Base-by-base conservation (phyloP, 2,888 invertebrate genomes). In the Gymnosoma rotundatum region DNA sequence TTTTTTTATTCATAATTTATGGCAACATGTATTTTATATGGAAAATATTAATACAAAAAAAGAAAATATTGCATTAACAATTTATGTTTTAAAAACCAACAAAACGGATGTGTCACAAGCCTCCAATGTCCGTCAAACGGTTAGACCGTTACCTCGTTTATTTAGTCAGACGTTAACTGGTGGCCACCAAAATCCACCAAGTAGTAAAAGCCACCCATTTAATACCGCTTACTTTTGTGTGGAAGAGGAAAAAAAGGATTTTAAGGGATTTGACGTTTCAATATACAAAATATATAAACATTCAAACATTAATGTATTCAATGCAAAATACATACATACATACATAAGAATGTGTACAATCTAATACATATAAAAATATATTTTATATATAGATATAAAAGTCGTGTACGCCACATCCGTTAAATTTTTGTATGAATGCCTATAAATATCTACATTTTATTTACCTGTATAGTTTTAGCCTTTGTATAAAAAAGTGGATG, bases 21-120 rank as follows among this genome's bases (percentile, higher is more conserved):
- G 32, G 54, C 21, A 45, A 32, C 74, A 67, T 45, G 67, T 32
- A 74, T 78, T 67, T 78, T 61, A 60, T 54, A 61, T 61, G 63
- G 38, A 32, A 78, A 76, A 50, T 61, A 52, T 36, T 12, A 25
- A 61, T 25, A 25, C 63, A n/a, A n/a, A n/a, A n/a, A n/a, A n/a
- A n/a, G n/a, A 54, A 70, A 78, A 74, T 83, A 60, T 84, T 76
- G 50, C 63, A 84, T 86, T 74, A 86, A 86, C 83, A 84, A 84
- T 86, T 86, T 86, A 84, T 83, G 79, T 78, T 83, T 86, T 84
- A 50, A 73, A 81, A 86, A 79, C 78, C 86, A 76, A 79, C 83
- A 73, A 69, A 87, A 81, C 88, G 87, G 88, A 88, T 87, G 83
- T 87, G 87, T 86, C 87, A 82, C 21, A 73, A 78, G 69, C 64